Evolutionary conservation across 2,888 invertebrate genomes (phyloP).

Genomic region (Cephus pulcher): DNA sequence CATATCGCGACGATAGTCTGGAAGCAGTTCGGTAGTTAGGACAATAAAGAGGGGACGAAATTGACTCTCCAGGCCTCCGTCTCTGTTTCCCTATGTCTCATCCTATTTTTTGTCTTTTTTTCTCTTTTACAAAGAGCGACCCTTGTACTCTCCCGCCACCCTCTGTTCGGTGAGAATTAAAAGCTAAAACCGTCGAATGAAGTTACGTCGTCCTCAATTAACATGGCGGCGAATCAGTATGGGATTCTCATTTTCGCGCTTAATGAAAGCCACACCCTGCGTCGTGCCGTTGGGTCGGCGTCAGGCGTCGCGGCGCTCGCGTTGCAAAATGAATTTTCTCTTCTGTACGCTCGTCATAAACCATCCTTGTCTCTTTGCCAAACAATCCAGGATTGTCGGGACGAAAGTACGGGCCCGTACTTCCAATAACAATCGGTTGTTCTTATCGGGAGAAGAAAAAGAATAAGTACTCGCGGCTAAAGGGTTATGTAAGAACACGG

Average conservation of each 20-base stretch:
- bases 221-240: conserved; percentile 23
- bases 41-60: not conserved
- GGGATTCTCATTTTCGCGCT: conserved; percentile 26
- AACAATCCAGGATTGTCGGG: not conserved
- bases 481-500: not conserved
- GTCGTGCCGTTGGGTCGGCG: not conserved
- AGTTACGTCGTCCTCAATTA: conserved; percentile 29
- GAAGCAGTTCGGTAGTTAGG: not conserved
- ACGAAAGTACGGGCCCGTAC: not conserved
- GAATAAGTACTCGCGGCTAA: not conserved
- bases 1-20: not conserved
- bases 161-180: not conserved
- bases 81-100: not conserved
- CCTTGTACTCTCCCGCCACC: not conserved
- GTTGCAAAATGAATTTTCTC: conserved; percentile 29
- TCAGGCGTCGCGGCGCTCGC: not conserved
- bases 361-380: not conserved
- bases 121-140: not conserved
- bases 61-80: not conserved
- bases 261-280: conserved; percentile 32
- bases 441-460: not conserved
- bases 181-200: conserved; percentile 27
- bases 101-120: not conserved
- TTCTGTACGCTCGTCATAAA: not conserved
- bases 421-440: not conserved